Percentiles rank a stretch among this genome's conserved stretches.
phyloP scores from a whole-genome alignment of 2,888 invertebrate species.

The Dinocampus coccinellae region DNA sequence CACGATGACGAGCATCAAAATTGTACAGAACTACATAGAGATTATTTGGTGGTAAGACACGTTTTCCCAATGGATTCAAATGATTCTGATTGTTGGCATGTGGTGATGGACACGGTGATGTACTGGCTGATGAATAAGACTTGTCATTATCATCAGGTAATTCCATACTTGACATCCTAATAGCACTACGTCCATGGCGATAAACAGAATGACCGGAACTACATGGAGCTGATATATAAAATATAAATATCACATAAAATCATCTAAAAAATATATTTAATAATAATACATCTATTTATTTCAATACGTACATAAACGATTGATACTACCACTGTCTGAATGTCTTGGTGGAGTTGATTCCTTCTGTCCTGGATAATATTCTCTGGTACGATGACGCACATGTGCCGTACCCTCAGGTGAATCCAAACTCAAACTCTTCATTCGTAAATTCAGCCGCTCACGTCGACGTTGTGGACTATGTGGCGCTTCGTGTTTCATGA shows the following conservation, averaged over 20 bases:
- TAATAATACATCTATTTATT: background rate
- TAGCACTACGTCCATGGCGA: constrained; percentile 83
- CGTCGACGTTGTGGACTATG: constrained; percentile 89
- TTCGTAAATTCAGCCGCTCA: constrained; percentile 95
- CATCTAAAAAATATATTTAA: constrained; percentile 9
- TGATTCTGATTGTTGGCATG: constrained; percentile 69
- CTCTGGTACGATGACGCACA: constrained; percentile 79
- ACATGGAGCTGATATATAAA: constrained; percentile 75
- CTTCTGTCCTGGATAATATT: constrained; percentile 59
- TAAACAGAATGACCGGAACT: constrained; percentile 75
- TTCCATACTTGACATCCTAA: constrained; percentile 94
- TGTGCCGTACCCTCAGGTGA: constrained; percentile 94
- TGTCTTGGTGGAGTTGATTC: constrained; percentile 65
- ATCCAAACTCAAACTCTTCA: constrained; percentile 98
- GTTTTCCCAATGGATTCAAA: constrained; percentile 59
- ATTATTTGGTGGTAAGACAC: constrained; percentile 84
- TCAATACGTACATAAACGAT: constrained; percentile 63
- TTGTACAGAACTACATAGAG: constrained; percentile 95
- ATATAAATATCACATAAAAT: background rate
- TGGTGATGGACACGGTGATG: constrained; percentile 94
- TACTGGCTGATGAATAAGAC: constrained; percentile 91
- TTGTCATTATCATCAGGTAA: constrained; percentile 91
- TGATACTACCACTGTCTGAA: constrained; percentile 67
- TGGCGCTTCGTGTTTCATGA: constrained; percentile 79
- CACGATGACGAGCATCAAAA: constrained; percentile 93